Evolutionary conservation across 2,797 vertebrate genomes (phyloP).

Genomic region (Steatocranus sp.): DNA sequence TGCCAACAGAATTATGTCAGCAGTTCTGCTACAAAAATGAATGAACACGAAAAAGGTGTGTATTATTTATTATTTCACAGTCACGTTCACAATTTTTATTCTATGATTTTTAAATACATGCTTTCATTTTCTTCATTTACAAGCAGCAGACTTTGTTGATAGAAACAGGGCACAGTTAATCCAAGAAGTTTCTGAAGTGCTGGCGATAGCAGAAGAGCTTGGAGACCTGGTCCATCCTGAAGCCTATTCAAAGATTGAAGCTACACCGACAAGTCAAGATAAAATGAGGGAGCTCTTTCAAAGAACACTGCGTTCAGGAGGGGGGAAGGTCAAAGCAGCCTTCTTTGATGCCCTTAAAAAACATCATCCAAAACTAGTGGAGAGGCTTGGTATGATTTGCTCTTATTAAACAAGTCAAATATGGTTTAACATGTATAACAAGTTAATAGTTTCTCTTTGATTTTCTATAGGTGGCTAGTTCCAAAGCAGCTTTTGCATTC

Average conservation of each 20-base stretch:
- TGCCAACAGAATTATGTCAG: not conserved
- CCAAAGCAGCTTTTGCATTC: not conserved
- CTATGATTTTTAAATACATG: not conserved
- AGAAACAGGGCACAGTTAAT: not conserved
- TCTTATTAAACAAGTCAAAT: not conserved
- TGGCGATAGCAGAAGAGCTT: constrained; percentile 29
- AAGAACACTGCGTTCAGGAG: not conserved
- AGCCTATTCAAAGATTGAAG: not conserved
- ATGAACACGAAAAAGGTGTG: constrained; percentile 35
- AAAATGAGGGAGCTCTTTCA: constrained; percentile 21
- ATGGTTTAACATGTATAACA: not conserved
- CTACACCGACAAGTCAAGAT: accelerated
- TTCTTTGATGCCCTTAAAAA: constrained; percentile 46
- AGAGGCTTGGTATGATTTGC: constrained; percentile 6
- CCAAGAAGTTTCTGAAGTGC: not conserved
- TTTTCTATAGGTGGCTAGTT: not conserved
- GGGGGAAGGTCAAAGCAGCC: constrained; percentile 22
- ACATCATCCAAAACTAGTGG: not conserved
- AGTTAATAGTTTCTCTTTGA: not conserved
- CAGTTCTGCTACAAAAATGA: not conserved
- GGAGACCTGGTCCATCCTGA: constrained; percentile 19
- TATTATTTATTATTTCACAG: not conserved
- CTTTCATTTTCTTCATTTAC: not conserved
- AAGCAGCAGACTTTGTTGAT: constrained; percentile 45
- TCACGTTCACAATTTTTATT: not conserved